Evolutionary conservation across 2,113 vertebrate species (phyloP), one percentile per base, ranked within the genome.

Genomic region (Tympanuchus pallidicinctus): DNA sequence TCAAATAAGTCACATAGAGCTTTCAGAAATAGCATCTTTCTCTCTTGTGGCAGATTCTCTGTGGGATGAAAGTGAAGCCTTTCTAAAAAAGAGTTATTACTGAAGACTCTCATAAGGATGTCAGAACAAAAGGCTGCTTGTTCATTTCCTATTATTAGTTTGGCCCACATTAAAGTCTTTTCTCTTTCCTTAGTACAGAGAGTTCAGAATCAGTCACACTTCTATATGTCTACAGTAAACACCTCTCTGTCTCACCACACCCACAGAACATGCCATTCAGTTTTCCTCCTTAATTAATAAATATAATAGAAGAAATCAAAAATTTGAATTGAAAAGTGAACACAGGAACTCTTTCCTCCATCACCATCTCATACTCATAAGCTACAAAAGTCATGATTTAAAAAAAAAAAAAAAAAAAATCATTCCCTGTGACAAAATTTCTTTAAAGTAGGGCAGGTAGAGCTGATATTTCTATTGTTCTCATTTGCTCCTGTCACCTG

Each of bases 1-100:
- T 82, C 65, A 82, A 85, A 28, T 72, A 61, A 91, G 65, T 83
- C 65, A 59, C 82, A 91, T 11, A 77, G 57, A 74, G 66, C 30
- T 94, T 91, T 93, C 85, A 93, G 87, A 82, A 94, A 88, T 13
- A 96, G 45, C 86, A 79, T 93, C 75, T 69, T 82, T 84, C 76
- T 95, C 54, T 69, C 83, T 76, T 67, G 63, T 90, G 73, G 90
- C 94, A 81, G 78, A 93, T 66, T 86, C 90, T 94, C 81, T 40
- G 43, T 93, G 85, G 94, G 73, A 92, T 89, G 70, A 93, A 92
- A 95, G 80, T 66, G 59, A 94, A 89, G 43, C 38, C 36, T 89
- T 89, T 94, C 88, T 91, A 73, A 74, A 93, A 80, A 73, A 63
- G 47, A 79, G 42, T 90, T 95, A 79, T 94, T 90, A 83, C 90